Percentiles rank a stretch among this genome's conserved stretches.
phyloP scores from a whole-genome alignment of 2,113 vertebrate genomes.

The Kobus ellipsiprymnus region DNA sequence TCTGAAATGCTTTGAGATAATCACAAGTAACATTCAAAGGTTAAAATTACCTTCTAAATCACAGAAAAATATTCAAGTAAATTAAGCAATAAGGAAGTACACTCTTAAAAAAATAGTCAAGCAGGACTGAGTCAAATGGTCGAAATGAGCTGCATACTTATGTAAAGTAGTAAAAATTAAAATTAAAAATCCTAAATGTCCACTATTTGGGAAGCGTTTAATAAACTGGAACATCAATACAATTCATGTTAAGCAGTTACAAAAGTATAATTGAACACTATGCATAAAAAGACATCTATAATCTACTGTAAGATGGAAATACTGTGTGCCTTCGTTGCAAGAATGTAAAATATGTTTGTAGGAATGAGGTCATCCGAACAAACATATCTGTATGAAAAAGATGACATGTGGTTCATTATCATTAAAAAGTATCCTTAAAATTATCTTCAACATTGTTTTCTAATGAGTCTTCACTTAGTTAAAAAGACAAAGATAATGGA shows the following conservation, averaged over 20 bases:
- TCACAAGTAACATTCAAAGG: background rate
- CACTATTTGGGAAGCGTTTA: background rate
- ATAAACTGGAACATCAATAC: background rate
- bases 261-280: background rate
- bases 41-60: slow-evolving; percentile 25
- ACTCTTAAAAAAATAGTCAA: background rate
- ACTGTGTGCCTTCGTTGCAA: background rate
- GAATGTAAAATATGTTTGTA: background rate
- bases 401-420: background rate
- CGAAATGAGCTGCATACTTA: background rate
- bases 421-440: background rate
- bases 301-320: background rate
- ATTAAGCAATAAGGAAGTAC: background rate
- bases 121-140: background rate
- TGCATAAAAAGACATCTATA: background rate
- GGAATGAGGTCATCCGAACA: background rate
- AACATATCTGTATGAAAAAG: background rate
- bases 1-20: slow-evolving; percentile 7
- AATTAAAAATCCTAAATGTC: background rate
- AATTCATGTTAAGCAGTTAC: background rate
- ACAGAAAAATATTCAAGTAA: background rate
- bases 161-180: background rate
- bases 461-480: background rate
- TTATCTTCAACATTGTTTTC: background rate
- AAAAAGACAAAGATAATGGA: background rate